Evolutionary conservation across 2,797 vertebrate species (phyloP), one percentile per base, ranked within the genome.

Genomic region (Nannoperca obscura): DNA sequence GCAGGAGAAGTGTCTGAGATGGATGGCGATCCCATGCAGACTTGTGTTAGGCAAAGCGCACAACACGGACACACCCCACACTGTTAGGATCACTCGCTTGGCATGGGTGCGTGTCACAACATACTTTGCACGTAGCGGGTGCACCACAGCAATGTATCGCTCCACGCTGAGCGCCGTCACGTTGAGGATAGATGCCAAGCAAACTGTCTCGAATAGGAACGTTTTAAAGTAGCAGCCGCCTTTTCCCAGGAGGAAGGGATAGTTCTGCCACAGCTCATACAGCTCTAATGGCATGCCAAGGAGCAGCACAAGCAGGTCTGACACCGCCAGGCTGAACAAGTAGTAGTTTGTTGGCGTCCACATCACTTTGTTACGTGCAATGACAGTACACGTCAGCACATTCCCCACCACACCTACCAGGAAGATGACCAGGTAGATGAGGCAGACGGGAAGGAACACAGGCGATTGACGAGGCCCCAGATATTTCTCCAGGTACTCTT

Each of bases 271-370:
- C 93, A 99, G 91, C 88, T 99, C 97, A 0, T 99, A 99, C 30
- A 99, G 93, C 93, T 99, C 98, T 82, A 98, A 85, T 0, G 98
- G 98, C 97, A 99, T 96, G 14, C 98, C 98, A 2, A 98, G 78
- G 30, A 99, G 91, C 44, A 99, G 95, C 80, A 99, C 96, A 87
- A 99, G 88, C 83, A 99, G 95, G 93, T 99, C 98, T 0, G 98
- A 98, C 68, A 97, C 74, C 0, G 97, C 97, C 81, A 99, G 92
- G 89, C 98, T 99, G 93, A 99, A 96, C 67, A 99, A 92, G 91
- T 99, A 99, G 89, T 96, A 97, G 92, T 99, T 98, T 68, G 98
- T 99, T 42, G 98, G 97, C 0, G 96, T 98, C 88, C 95, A 95
- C 98, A 99, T 98, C 84, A 97, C 93, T 27, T 95, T 96, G 90